A percentile compares a stretch with the other conserved stretches of the same genome.
phyloP scores from a whole-genome alignment of 92 coral and sea anemone species.

The Diadumene lineata region DNA sequence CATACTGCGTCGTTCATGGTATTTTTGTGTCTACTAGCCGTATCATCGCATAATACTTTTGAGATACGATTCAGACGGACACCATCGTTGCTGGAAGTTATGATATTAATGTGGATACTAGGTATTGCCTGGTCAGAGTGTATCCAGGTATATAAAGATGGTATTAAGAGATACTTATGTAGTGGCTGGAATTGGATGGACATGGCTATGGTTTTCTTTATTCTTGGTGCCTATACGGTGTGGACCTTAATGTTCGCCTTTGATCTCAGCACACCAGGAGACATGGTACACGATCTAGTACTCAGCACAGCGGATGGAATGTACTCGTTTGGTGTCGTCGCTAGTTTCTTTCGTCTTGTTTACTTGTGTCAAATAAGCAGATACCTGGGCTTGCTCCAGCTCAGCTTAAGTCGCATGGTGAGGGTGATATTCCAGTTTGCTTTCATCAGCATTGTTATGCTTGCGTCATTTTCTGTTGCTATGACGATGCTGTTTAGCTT shows the following conservation, averaged over 20 bases:
- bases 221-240: slow-evolving; percentile 72
- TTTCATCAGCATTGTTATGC: slow-evolving; percentile 88
- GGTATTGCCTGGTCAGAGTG: slow-evolving; percentile 98
- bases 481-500: slow-evolving; percentile 90
- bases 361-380: slow-evolving; percentile 98
- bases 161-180: slow-evolving; percentile 69
- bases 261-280: slow-evolving; percentile 8
- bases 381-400: slow-evolving; percentile 89
- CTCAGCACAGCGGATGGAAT: slow-evolving; percentile 91
- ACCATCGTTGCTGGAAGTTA: slow-evolving; percentile 76
- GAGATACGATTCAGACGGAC: slow-evolving; percentile 64
- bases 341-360: slow-evolving; percentile 91
- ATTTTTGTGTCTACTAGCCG: slow-evolving; percentile 79
- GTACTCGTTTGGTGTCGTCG: slow-evolving; percentile 91
- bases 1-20: slow-evolving; percentile 85
- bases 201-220: slow-evolving; percentile 79
- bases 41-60: slow-evolving; percentile 77
- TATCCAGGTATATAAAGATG: slow-evolving; percentile 89
- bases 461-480: slow-evolving; percentile 91
- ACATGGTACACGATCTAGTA: slow-evolving; percentile 32
- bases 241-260: slow-evolving; percentile 63
- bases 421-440: slow-evolving; percentile 98
- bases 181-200: slow-evolving; percentile 99
- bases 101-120: slow-evolving; percentile 82
- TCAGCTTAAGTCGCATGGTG: slow-evolving; percentile 96